A percentile compares a stretch with the other conserved stretches of the same genome.
Evolutionary conservation across 2,113 vertebrate genomes (phyloP).

Genomic region (Tragelaphus buxtoni): DNA sequence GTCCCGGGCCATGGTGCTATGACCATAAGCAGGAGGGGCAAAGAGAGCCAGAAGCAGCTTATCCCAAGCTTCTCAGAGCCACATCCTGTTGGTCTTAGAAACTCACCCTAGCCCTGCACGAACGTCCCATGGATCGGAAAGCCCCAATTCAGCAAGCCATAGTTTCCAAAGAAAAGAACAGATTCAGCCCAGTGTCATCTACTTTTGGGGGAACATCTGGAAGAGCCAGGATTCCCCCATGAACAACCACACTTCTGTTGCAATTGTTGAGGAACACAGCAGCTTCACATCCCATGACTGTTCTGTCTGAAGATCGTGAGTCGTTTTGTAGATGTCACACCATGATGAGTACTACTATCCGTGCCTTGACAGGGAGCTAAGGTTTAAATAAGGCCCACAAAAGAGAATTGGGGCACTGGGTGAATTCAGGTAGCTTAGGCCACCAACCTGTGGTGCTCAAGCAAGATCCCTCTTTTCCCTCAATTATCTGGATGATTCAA

Average conservation of each 20-base stretch:
- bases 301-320: constrained; percentile 11
- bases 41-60: not conserved
- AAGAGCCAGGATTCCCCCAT: constrained; percentile 5
- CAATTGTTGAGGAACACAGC: constrained; percentile 23
- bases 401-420: not conserved
- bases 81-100: not conserved
- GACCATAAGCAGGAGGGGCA: not conserved
- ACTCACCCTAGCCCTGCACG: not conserved
- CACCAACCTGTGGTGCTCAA: not conserved
- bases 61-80: not conserved
- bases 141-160: not conserved
- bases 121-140: not conserved
- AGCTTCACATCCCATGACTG: not conserved
- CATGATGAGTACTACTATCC: not conserved
- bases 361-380: not conserved
- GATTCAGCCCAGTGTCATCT: not conserved
- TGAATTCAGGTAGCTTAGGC: not conserved
- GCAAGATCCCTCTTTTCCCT: not conserved
- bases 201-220: not conserved
- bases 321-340: constrained; percentile 6
- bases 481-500: not conserved
- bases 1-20: not conserved
- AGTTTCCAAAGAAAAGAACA: constrained; percentile 20
- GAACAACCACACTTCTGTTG: constrained; percentile 20
- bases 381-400: not conserved